Conservation (phyloP, 2,888 invertebrate genomes). For the Sarcophaga subvicina region DNA sequence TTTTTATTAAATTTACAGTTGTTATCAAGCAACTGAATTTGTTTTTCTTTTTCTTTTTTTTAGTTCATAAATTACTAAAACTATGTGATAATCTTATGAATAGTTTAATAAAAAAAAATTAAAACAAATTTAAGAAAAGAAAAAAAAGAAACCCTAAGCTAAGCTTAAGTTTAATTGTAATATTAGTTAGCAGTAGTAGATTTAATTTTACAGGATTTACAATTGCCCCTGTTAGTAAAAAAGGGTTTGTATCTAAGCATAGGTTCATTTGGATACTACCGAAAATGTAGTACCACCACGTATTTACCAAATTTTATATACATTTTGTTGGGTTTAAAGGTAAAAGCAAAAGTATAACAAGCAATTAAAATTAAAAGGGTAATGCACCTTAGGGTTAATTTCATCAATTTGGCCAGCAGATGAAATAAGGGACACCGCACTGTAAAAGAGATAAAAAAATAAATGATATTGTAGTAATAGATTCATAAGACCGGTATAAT, state of each 20-base stretch:
- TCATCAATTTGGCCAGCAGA: slow-evolving; percentile 12
- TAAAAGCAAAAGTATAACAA: slow-evolving; percentile 18
- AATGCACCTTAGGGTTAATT: slow-evolving; percentile 21
- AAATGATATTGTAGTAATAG: neutral
- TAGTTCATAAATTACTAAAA: slow-evolving; percentile 24
- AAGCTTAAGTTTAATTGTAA: slow-evolving; percentile 39
- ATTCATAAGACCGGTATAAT: too few relatives aligned
- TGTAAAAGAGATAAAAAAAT: slow-evolving; percentile 38
- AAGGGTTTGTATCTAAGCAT: too few relatives aligned
- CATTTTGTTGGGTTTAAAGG: neutral
- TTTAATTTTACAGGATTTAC: too few relatives aligned
- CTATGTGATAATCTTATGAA: slow-evolving; percentile 30
- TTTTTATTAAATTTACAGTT: slow-evolving; percentile 15
- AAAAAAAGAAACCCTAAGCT: slow-evolving; percentile 7
- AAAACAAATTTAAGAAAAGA: slow-evolving; percentile 26
- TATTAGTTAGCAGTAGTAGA: neutral
- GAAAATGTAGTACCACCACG: slow-evolving; percentile 48
- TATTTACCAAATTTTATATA: slow-evolving; percentile 31
- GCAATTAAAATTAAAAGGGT: slow-evolving; percentile 26
- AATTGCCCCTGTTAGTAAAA: too few relatives aligned
- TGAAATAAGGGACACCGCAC: slow-evolving; percentile 1
- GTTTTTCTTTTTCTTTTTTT: slow-evolving; percentile 9
- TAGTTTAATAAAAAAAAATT: neutral
- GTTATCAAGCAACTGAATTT: slow-evolving; percentile 42
- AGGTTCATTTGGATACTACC: slow-evolving; percentile 15